Percentiles rank a stretch among this genome's conserved stretches.
These are phyloP conservation scores for Phrynocephalus guinanensis DNA, from an alignment of 2,797 vertebrate genomes.

Conservation along the genomic window DNA sequence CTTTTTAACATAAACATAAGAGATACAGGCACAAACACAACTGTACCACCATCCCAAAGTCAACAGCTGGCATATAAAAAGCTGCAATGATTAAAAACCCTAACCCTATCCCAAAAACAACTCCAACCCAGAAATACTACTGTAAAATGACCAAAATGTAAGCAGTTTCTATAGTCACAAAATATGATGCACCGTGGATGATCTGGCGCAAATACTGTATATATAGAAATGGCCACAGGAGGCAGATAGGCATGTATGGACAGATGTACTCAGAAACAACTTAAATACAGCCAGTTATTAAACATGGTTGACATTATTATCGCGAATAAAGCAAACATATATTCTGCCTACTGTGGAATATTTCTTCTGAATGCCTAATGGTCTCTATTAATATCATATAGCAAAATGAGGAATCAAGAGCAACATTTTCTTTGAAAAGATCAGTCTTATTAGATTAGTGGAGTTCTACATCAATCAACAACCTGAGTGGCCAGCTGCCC, in stretches of 20 bases:
- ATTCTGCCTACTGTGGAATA: not conserved
- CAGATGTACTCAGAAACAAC: too few species aligned
- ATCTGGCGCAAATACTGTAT: not conserved
- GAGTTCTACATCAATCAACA: too few species aligned
- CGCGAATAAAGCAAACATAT: not conserved
- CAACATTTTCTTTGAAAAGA: too few species aligned
- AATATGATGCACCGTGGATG: not conserved
- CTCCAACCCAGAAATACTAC: not conserved
- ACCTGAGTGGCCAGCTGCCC: too few species aligned
- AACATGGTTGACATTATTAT: not conserved
- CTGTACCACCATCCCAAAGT: not conserved
- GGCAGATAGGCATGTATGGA: too few species aligned
- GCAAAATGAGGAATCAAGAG: too few species aligned
- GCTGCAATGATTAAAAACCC: not conserved
- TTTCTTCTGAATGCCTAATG: not conserved
- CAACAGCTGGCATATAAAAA: not conserved
- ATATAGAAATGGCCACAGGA: too few species aligned
- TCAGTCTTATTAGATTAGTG: too few species aligned
- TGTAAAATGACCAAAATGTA: not conserved
- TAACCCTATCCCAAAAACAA: too few species aligned
- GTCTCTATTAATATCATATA: not conserved
- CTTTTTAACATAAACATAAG: slow-evolving; percentile 16
- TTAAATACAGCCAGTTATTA: not conserved
- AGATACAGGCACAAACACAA: not conserved
- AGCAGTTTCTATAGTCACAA: not conserved